These are phyloP conservation scores for Phacellophora camtschatica DNA, from an alignment of 30 jellyfish, hydroid and myxozoan genomes.

Conservation along the genomic window DNA sequence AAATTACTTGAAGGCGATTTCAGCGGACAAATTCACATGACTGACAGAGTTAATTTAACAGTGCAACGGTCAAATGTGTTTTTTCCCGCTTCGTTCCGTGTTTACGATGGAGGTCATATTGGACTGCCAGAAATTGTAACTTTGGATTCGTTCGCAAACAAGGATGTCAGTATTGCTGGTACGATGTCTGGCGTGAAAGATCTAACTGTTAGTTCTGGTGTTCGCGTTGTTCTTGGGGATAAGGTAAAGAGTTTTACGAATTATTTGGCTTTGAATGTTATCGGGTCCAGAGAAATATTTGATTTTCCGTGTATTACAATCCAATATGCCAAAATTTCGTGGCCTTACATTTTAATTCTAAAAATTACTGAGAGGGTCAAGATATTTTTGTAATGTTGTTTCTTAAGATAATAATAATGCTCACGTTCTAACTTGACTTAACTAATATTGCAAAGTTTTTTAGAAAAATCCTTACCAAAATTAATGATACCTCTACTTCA, in stretches of 20 bases:
- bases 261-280: too few species aligned
- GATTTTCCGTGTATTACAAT: too few species aligned
- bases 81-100: slow-evolving; percentile 69
- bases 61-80: slow-evolving; percentile 6
- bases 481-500: too few species aligned
- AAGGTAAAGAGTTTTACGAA: not conserved
- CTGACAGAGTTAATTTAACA: slow-evolving; percentile 13
- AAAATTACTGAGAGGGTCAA: too few species aligned
- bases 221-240: slow-evolving; percentile 36
- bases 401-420: too few species aligned
- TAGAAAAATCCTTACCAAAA: too few species aligned
- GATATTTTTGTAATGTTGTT: too few species aligned
- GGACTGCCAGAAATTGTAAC: slow-evolving; percentile 50
- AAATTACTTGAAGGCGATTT: slow-evolving; percentile 39
- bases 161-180: slow-evolving; percentile 58
- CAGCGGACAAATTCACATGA: slow-evolving; percentile 50
- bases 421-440: too few species aligned
- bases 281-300: too few species aligned
- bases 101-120: slow-evolving; percentile 44
- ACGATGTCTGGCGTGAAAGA: slow-evolving; percentile 45
- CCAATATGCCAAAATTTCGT: too few species aligned
- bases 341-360: too few species aligned
- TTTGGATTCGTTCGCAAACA: slow-evolving; percentile 51
- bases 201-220: slow-evolving; percentile 54
- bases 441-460: too few species aligned